Percentiles rank a stretch among this genome's conserved stretches.
phyloP scores from a whole-genome alignment of 1,140 invertebrate genomes.

The Fopius arisanus region DNA sequence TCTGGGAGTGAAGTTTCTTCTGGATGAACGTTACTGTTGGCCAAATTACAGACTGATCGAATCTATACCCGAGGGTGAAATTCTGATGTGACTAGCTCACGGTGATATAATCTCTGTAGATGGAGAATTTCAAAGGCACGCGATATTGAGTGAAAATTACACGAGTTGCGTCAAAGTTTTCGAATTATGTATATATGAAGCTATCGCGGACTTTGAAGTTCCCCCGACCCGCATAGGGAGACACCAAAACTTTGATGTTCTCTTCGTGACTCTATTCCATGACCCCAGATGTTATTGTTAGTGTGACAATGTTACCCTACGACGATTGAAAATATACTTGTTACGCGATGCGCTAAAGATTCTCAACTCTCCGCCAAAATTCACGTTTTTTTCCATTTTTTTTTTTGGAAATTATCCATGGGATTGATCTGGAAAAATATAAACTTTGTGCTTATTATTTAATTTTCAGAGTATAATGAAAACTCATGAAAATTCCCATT shows the following conservation, averaged over 20 bases:
- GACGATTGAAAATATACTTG: neutral
- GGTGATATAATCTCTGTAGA: neutral
- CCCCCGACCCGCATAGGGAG: neutral
- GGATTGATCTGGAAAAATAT: too few species aligned
- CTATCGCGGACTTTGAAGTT: neutral
- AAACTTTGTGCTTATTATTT: too few species aligned
- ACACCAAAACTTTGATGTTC: neutral
- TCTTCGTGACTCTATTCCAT: neutral
- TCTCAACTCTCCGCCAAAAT: too few species aligned
- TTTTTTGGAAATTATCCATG: too few species aligned
- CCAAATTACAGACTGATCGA: neutral
- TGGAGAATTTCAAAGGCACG: neutral
- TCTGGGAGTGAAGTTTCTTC: neutral
- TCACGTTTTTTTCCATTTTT: too few species aligned
- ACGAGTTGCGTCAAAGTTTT: neutral
- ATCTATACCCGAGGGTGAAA: neutral
- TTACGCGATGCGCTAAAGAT: neutral
- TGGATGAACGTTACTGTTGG: neutral
- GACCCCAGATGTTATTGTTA: neutral
- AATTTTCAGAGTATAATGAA: too few species aligned
- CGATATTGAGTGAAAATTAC: conserved; percentile 4
- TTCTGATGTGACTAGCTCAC: neutral
- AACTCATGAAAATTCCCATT: too few species aligned
- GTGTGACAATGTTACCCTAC: neutral
- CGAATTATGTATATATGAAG: neutral